These are phyloP conservation scores for Nannoperca obscura DNA, from an alignment of 2,797 vertebrate genomes.

Conservation along the genomic window DNA sequence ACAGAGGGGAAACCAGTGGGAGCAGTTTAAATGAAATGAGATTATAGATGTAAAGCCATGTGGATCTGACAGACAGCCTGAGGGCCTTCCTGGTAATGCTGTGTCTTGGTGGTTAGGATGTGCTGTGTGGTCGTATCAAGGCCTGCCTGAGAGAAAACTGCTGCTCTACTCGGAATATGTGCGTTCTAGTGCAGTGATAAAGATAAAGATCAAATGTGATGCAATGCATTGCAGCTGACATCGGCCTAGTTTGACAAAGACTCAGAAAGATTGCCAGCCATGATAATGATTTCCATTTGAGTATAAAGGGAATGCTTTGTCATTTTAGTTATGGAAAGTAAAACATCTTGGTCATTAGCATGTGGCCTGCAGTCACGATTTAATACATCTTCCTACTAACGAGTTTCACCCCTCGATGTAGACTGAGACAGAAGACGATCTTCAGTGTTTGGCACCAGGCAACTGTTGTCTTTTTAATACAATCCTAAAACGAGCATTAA, in stretches of 20 bases:
- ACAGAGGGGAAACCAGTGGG: slow-evolving; percentile 40
- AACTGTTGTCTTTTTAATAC: slow-evolving; percentile 26
- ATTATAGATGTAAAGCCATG: slow-evolving; percentile 41
- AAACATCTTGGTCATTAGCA: slow-evolving; percentile 47
- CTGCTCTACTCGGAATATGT: slow-evolving; percentile 36
- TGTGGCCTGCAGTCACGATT: slow-evolving; percentile 52
- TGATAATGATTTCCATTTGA: slow-evolving; percentile 58
- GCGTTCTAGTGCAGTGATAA: slow-evolving; percentile 10
- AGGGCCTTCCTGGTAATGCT: slow-evolving; percentile 27
- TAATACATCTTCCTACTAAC: slow-evolving; percentile 38
- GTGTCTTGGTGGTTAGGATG: slow-evolving; percentile 30
- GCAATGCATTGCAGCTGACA: slow-evolving; percentile 36
- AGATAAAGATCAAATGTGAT: slow-evolving; percentile 63
- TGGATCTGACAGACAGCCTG: slow-evolving; percentile 41
- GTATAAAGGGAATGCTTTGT: slow-evolving; percentile 49
- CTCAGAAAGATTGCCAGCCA: slow-evolving; percentile 45
- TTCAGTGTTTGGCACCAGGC: slow-evolving; percentile 9
- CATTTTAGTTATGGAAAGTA: slow-evolving; percentile 61
- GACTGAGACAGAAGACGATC: slow-evolving; percentile 29
- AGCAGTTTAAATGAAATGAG: slow-evolving; percentile 43
- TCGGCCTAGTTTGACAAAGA: slow-evolving; percentile 59
- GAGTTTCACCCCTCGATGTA: slow-evolving; percentile 33
- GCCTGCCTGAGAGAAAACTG: slow-evolving; percentile 43
- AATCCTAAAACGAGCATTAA: slow-evolving; percentile 14
- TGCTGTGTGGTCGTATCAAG: slow-evolving; percentile 53